Evolutionary conservation across 2,888 invertebrate species (phyloP).

Genomic region (Ecliptopera silaceata): DNA sequence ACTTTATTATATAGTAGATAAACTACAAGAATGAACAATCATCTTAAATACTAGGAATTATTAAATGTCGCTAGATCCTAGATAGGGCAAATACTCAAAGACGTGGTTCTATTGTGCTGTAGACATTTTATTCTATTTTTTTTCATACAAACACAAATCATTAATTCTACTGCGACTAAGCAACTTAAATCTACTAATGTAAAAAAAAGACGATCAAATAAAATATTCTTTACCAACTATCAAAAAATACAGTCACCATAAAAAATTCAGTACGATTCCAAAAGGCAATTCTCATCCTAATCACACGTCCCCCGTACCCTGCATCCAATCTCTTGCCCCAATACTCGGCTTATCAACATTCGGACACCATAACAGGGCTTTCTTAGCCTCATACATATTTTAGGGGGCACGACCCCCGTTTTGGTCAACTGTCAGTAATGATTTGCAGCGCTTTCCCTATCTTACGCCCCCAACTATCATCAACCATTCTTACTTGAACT

Average conservation of each 20-base stretch:
- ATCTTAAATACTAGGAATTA: no score
- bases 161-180: no score
- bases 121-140: no score
- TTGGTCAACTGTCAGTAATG: conserved; percentile 84
- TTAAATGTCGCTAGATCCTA: no score
- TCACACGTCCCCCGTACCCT: conserved; percentile 53
- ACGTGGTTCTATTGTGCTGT: no score
- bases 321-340: conserved; percentile 60
- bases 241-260: conserved; percentile 28
- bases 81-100: no score
- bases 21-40: no score
- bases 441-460: conserved; percentile 77
- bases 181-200: not conserved
- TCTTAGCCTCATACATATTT: conserved; percentile 81
- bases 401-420: conserved; percentile 75
- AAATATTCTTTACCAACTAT: not conserved
- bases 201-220: not conserved
- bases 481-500: conserved; percentile 48
- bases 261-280: conserved; percentile 38
- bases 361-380: conserved; percentile 82
- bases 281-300: conserved; percentile 65
- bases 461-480: conserved; percentile 65
- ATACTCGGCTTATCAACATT: conserved; percentile 82
- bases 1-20: no score
- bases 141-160: no score